A percentile compares a stretch with the other conserved stretches of the same genome.
These are phyloP conservation scores for Pteruthius melanotis DNA, from an alignment of 2,113 vertebrate genomes.

Conservation along the genomic window DNA sequence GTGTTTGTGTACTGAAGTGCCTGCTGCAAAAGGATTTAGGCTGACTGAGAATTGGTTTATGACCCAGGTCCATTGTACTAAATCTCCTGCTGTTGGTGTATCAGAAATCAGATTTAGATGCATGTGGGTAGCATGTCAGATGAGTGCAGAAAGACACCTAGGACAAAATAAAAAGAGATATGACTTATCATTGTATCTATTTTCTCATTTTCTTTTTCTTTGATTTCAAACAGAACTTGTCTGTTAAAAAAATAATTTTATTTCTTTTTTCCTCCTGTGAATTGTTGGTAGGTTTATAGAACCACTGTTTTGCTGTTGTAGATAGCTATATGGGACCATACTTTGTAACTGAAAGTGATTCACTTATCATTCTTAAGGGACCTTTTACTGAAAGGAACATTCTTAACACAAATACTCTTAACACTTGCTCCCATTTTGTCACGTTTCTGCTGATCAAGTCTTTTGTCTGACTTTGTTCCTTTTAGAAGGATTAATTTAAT, in stretches of 20 bases:
- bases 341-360: background rate
- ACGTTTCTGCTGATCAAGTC: background rate
- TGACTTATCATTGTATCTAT: background rate
- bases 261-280: background rate
- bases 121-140: background rate
- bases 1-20: background rate
- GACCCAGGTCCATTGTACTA: background rate
- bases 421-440: background rate
- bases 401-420: background rate
- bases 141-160: background rate
- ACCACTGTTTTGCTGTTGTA: background rate
- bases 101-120: background rate
- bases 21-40: background rate
- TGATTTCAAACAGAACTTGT: background rate
- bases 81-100: background rate
- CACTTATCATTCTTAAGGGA: background rate
- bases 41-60: fast-evolving
- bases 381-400: background rate
- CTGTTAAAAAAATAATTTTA: background rate
- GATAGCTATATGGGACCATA: background rate
- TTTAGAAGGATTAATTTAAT: background rate
- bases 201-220: background rate
- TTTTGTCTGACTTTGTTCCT: background rate
- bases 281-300: background rate
- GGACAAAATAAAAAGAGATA: background rate